Evolutionary conservation across 2,888 invertebrate genomes (phyloP), one percentile per base, ranked within the genome.

Genomic region (Archaeoteleia sp.): DNA sequence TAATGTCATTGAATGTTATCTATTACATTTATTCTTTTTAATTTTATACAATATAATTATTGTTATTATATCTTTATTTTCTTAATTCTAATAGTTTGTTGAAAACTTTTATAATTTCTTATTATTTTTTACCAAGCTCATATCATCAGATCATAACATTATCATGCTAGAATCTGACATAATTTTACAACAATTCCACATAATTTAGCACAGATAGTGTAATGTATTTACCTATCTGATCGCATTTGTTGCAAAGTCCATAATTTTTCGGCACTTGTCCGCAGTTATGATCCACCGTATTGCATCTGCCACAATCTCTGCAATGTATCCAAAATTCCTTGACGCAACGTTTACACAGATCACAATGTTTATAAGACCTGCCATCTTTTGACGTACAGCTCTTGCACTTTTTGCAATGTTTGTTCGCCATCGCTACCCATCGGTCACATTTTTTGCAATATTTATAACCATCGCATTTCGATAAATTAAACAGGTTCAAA

Each of bases 281-380:
- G 74, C 92, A 92, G 12, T 80, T 84, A 77, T 91, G 91, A 15
- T 87, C 84, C 17, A 82, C 71, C 43, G 86, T 84, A 10, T 86
- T 86, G 77, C 96, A 97, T 65, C 91, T 87, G 0, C 87, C 83
- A 82, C 96, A 97, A 3, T 80, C 86, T 0, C 86, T 78, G 77
- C 96, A 97, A 83, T 97, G 97, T 20, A 88, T 86, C 88, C 94
- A 95, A 0, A 92, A 91, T 0, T 93, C 91, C 85, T 97, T 97
- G 0, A 96, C 95, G 84, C 97, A 97, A 40, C 89, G 85, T 12
- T 87, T 80, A 78, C 94, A 94, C 4, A 78, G 70, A 13, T 86
- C 75, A 78, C 94, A 94, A 78, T 94, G 94, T 0, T 84, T 85
- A 76, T 93, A 94, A 0, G 88, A 88, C 57, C 88, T 86, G 0